A percentile compares a stretch with the other conserved stretches of the same genome.
Conservation (phyloP, 1,140 invertebrate species). For the Chrysomallon squamiferum region DNA sequence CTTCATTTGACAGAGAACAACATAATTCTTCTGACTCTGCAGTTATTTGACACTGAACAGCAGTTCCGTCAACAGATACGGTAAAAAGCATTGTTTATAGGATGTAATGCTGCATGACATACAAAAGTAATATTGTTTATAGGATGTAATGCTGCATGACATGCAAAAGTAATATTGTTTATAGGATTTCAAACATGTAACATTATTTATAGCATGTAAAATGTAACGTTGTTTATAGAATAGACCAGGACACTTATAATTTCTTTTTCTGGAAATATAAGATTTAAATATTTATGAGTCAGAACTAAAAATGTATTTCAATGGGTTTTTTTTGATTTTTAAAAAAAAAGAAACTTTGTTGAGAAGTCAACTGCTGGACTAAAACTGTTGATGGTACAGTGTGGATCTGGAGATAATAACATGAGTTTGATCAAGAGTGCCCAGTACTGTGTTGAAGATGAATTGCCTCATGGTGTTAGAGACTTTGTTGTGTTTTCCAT, state of each 20-base stretch:
- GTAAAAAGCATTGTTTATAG: constrained; percentile 15
- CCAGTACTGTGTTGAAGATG: constrained; percentile 46
- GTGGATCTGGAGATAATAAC: constrained; percentile 50
- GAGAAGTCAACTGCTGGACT: constrained; percentile 17
- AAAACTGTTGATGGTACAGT: constrained; percentile 50
- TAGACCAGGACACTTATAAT: too few species aligned
- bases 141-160: not conserved
- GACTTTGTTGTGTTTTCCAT: constrained; percentile 46
- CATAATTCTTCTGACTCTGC: constrained; percentile 27
- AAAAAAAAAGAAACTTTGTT: constrained; percentile 28
- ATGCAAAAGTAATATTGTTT: too few species aligned
- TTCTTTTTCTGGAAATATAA: too few species aligned
- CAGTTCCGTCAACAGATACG: constrained; percentile 35
- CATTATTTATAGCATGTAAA: too few species aligned
- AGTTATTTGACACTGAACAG: constrained; percentile 42
- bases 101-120: not conserved
- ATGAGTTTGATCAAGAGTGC: constrained; percentile 52
- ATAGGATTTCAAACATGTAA: too few species aligned
- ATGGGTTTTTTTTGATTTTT: too few species aligned
- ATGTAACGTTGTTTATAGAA: too few species aligned
- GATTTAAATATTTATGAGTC: too few species aligned
- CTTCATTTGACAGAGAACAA: constrained; percentile 6
- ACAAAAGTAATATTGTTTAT: too few species aligned
- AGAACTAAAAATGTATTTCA: too few species aligned
- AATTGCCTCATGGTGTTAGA: constrained; percentile 22